phyloP scores from a whole-genome alignment of 2,797 vertebrate genomes.

The Florisuga fusca region DNA sequence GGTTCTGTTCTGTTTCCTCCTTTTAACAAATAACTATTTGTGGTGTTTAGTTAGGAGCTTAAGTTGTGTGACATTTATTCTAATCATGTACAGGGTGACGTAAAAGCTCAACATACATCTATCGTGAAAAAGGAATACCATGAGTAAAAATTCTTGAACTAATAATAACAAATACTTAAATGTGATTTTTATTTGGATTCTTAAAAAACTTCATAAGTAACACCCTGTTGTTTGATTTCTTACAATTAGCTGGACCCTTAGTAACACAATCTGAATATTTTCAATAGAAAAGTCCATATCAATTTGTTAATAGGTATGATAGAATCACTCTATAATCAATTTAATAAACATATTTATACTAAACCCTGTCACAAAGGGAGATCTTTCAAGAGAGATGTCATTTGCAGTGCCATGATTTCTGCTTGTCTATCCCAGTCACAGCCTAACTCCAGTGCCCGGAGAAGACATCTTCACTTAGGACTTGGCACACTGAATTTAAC shows the following conservation, averaged over 20 bases:
- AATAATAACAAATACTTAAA: not conserved
- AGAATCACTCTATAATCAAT: not conserved
- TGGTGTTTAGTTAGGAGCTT: not conserved
- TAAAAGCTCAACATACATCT: not conserved
- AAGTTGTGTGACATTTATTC: not conserved
- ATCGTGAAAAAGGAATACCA: not conserved
- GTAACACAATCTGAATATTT: not conserved
- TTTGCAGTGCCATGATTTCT: slow-evolving; percentile 7
- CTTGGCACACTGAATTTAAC: slow-evolving; percentile 55
- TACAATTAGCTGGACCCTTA: not conserved
- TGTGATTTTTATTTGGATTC: not conserved
- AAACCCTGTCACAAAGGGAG: not conserved
- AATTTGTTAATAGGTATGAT: not conserved
- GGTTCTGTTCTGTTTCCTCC: not conserved
- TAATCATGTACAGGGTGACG: not conserved
- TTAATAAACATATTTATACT: not conserved
- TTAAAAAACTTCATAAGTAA: not conserved
- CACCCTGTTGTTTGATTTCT: not conserved
- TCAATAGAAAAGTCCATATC: not conserved
- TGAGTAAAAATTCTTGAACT: not conserved
- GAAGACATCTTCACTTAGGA: slow-evolving; percentile 31
- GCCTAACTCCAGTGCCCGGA: not conserved
- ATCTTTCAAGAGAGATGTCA: not conserved
- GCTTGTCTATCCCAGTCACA: not conserved
- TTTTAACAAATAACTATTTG: not conserved